Conservation (phyloP, 2,113 vertebrate species). For the Megaceryle maxima region DNA sequence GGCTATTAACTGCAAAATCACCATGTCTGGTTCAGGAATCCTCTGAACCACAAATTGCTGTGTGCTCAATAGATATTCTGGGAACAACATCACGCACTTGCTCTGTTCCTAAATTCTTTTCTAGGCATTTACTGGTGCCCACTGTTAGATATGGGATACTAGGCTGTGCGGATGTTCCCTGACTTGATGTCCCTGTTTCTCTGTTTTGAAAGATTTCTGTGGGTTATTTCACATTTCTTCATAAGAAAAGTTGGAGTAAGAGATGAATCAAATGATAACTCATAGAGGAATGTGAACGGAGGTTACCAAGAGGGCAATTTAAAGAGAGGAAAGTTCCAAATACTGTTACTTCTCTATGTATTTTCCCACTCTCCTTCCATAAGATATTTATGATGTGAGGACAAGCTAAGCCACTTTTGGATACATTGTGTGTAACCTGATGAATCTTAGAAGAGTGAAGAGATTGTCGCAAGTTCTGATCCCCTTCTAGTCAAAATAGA, state of each 20-base stretch:
- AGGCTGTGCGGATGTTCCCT: background rate
- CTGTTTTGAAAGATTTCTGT: background rate
- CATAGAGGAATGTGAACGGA: background rate
- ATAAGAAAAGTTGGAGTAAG: background rate
- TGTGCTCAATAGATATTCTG: background rate
- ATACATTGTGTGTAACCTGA: background rate
- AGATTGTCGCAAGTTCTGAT: background rate
- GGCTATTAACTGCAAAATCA: background rate
- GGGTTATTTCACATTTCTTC: background rate
- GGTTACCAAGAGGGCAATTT: background rate
- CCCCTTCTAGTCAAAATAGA: background rate
- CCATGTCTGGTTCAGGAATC: slow-evolving; percentile 1
- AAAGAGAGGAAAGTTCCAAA: background rate
- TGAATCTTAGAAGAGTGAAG: background rate
- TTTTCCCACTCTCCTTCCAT: background rate
- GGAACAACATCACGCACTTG: background rate
- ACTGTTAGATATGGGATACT: background rate
- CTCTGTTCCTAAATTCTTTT: background rate
- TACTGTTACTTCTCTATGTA: background rate
- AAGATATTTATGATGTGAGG: background rate
- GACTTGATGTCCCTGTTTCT: background rate
- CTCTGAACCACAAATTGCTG: slow-evolving; percentile 12
- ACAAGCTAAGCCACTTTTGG: background rate
- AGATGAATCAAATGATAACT: background rate
- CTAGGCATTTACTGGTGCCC: background rate